Base-by-base conservation (phyloP, 2,888 invertebrate genomes). In the Cantharis rufa region DNA sequence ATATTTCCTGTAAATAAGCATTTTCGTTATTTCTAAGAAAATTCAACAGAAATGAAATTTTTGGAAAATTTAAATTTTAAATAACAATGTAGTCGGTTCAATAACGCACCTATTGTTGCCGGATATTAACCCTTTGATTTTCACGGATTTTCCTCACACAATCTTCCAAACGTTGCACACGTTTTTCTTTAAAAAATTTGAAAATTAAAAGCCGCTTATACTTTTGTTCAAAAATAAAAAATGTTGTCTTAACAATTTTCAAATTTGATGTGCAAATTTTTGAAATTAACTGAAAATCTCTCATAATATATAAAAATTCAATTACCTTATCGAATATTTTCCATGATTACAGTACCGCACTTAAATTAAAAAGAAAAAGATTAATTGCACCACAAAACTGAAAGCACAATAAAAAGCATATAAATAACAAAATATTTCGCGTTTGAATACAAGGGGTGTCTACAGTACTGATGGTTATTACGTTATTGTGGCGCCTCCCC, bases 391-490 rank as follows among this genome's bases (percentile, higher is more conserved):
- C 48, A 21, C 62, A 62, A 71, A 71, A 71, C 24, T 13, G 7
- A n/a, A 68, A 15, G 32, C 15, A 72, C 64, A 72, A 18, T 48
- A 72, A 68, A 62, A 62, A 68, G 10, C 15, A 68, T 62, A 74
- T 61, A 48, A 70, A 71, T 24, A 70, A 64, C 61, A 18, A 32
- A 74, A 70, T 74, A 69, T 74, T 64, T 69, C 73, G 73, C 70
- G 69, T 74, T 74, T 74, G 18, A 70, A 75, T 66, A 71, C 69
- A 72, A 71, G 72, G 64, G 72, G 72, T 75, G 72, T 70, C 74
- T 72, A 78, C 72, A 69, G 69, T 75, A 78, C 74, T 78, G 74
- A 77, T 77, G 74, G 77, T 77, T 77, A 74, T 77, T 74, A 62
- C 71, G 71, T 75, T 78, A 74, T 75, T 72, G 64, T 75, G 71